Conservation (phyloP, 2,797 vertebrate genomes). For the Sciurus vulgaris region DNA sequence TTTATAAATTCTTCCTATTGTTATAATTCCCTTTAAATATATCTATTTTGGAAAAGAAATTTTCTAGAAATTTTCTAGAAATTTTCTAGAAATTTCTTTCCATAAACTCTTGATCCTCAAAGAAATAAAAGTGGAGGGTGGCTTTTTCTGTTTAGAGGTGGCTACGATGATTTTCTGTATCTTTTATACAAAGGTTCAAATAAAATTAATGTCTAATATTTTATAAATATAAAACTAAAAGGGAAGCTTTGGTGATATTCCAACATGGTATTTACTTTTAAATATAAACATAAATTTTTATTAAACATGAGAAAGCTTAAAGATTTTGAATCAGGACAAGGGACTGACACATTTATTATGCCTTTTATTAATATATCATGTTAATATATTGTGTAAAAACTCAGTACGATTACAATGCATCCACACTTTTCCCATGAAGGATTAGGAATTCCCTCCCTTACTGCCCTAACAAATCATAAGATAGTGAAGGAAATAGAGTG, state of each 20-base stretch:
- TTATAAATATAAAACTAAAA: neutral
- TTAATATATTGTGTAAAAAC: neutral
- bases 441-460: neutral
- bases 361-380: neutral
- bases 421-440: neutral
- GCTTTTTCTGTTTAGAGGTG: neutral
- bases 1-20: neutral
- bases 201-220: neutral
- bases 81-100: neutral
- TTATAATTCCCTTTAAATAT: neutral
- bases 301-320: constrained; percentile 18
- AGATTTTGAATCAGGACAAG: neutral
- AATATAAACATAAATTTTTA: neutral
- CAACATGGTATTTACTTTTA: neutral
- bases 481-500: neutral
- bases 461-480: neutral
- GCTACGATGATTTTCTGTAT: neutral
- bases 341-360: neutral
- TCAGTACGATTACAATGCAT: neutral
- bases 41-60: neutral
- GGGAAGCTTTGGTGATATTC: neutral
- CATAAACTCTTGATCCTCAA: neutral
- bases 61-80: neutral
- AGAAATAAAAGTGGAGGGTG: neutral
- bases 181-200: neutral